Evolutionary conservation across 2,888 invertebrate genomes (phyloP).

Genomic region (Athalia rosae): DNA sequence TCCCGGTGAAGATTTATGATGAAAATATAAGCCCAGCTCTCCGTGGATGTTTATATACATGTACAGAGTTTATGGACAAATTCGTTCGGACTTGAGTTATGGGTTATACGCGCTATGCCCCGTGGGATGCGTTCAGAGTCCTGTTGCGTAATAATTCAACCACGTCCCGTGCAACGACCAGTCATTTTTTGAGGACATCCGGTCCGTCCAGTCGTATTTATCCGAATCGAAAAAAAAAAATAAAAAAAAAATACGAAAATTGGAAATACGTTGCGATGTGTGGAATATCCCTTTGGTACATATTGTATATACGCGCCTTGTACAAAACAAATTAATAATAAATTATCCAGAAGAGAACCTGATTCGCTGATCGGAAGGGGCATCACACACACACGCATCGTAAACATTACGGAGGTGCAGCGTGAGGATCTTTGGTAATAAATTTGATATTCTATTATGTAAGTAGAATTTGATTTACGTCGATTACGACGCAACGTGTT

Average conservation of each 20-base stretch:
- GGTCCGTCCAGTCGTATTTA: no score
- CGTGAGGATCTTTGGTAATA: neutral
- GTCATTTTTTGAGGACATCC: neutral
- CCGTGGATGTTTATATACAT: neutral
- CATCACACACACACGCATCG: no score
- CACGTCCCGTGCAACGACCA: conserved; percentile 19
- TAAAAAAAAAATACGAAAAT: no score
- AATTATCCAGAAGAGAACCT: no score
- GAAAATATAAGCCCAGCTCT: neutral
- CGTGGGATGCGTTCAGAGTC: conserved; percentile 30
- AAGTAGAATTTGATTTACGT: conserved; percentile 23
- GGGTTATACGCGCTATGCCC: neutral
- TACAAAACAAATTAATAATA: no score
- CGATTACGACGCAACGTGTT: neutral
- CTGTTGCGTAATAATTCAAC: conserved; percentile 26
- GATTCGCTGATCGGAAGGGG: no score
- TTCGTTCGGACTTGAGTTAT: conserved; percentile 24
- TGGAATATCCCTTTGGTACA: no score
- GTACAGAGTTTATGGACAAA: conserved; percentile 22
- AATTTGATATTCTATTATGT: conserved; percentile 30
- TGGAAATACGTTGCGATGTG: no score
- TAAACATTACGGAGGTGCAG: no score
- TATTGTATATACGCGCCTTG: no score
- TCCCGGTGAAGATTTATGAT: conserved; percentile 18
- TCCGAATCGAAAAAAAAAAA: no score